phyloP scores from a whole-genome alignment of 2,797 vertebrate species.

The Catostomus latipinnis region DNA sequence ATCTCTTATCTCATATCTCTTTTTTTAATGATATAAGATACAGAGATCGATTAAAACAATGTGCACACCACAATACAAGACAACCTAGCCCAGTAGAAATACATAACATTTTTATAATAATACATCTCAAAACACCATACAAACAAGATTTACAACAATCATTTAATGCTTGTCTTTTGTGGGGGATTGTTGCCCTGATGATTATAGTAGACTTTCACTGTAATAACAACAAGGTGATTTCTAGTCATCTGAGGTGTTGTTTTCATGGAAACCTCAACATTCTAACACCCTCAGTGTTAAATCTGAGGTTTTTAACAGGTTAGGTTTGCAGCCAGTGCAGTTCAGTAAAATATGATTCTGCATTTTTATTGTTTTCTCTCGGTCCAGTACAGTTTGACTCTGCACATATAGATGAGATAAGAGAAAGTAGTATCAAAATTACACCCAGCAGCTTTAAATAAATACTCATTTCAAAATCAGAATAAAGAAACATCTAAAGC shows the following conservation, averaged over 20 bases:
- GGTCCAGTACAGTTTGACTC: background rate
- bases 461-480: background rate
- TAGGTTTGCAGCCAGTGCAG: background rate
- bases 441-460: background rate
- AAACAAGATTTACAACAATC: background rate
- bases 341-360: background rate
- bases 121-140: too few relatives aligned
- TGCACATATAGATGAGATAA: too few relatives aligned
- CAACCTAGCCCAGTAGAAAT: background rate
- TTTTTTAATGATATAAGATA: too few relatives aligned
- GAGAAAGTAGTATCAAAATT: background rate
- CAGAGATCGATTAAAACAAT: too few relatives aligned
- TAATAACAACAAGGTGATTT: constrained; percentile 35
- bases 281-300: background rate
- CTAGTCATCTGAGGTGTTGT: constrained; percentile 44
- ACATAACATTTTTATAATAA: background rate
- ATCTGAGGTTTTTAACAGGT: background rate
- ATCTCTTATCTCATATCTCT: too few relatives aligned
- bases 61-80: too few relatives aligned
- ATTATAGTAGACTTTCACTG: constrained; percentile 36
- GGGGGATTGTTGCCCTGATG: constrained; percentile 28
- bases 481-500: background rate
- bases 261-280: constrained; percentile 44
- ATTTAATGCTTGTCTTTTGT: constrained; percentile 32
- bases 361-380: constrained; percentile 7